Evolutionary conservation across 2,888 invertebrate species (phyloP).

Genomic region (Caenorhabditis sulstoni): DNA sequence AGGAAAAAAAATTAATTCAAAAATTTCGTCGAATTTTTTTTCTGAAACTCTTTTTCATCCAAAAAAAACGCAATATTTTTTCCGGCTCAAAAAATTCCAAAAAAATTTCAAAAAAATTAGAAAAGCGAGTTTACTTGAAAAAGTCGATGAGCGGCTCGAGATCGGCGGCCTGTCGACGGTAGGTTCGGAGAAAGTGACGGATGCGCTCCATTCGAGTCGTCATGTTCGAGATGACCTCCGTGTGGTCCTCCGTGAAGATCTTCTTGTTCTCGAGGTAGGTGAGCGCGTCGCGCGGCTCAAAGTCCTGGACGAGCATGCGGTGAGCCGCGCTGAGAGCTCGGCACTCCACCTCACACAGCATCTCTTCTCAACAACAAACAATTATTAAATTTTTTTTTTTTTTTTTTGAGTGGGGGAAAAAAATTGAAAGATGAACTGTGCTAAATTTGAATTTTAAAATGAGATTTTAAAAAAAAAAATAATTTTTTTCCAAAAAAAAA

Average conservation of each 20-base stretch:
- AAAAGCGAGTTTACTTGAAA: conserved; percentile 3
- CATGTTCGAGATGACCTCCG: conserved; percentile 33
- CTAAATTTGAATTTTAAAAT: too few species aligned
- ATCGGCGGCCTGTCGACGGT: conserved; percentile 44
- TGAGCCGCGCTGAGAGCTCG: conserved; percentile 42
- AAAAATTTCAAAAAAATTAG: too few species aligned
- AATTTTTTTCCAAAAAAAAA: too few species aligned
- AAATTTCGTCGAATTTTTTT: too few species aligned
- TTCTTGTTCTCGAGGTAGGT: conserved; percentile 27
- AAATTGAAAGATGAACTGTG: too few species aligned
- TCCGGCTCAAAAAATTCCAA: too few species aligned
- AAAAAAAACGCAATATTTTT: too few species aligned
- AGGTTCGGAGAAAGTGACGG: conserved; percentile 27
- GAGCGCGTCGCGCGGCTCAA: conserved; percentile 52
- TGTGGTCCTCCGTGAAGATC: conserved; percentile 50
- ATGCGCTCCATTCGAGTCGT: conserved; percentile 47
- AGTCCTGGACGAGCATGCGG: conserved; percentile 47
- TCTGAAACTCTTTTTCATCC: too few species aligned
- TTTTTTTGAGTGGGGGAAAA: background rate
- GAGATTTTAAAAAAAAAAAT: too few species aligned
- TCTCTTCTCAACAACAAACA: too few species aligned
- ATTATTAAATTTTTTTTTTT: background rate
- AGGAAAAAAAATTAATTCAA: too few species aligned
- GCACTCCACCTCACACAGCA: conserved; percentile 56
- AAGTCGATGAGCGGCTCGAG: conserved; percentile 36